These are phyloP conservation scores for Lutjanus campechanus DNA, from an alignment of 2,797 vertebrate species.

Conservation along the genomic window DNA sequence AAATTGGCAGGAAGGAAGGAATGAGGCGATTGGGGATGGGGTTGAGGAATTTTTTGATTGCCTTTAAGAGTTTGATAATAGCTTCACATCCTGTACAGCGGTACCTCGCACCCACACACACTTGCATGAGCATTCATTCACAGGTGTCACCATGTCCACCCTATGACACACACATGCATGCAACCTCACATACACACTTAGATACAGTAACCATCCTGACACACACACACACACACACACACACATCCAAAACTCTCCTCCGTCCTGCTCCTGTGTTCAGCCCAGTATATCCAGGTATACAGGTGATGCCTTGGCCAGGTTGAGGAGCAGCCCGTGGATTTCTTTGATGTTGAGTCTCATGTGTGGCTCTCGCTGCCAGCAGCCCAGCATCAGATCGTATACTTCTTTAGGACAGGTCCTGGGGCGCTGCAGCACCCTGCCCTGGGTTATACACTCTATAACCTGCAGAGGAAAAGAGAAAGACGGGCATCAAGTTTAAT, in stretches of 20 bases:
- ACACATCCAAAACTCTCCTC: constrained; percentile 31
- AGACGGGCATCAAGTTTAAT: constrained; percentile 16
- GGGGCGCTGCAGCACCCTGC: constrained; percentile 96
- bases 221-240: constrained; percentile 40
- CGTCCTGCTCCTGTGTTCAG: constrained; percentile 77
- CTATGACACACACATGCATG: constrained; percentile 39
- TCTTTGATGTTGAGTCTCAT: constrained; percentile 99
- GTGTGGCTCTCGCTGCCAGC: constrained; percentile 98
- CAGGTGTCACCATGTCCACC: constrained; percentile 54
- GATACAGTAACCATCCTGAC: constrained; percentile 44
- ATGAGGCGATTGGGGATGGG: constrained; percentile 49
- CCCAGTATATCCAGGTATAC: constrained; percentile 99
- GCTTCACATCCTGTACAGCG: constrained; percentile 75
- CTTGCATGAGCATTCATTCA: constrained; percentile 26
- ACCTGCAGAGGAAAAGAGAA: constrained; percentile 83
- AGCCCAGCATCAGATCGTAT: constrained; percentile 98
- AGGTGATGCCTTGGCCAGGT: constrained; percentile 97
- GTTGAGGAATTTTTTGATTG: constrained; percentile 81
- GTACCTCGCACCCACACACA: constrained; percentile 45
- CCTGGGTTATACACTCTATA: constrained; percentile 99
- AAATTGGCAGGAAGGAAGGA: constrained; percentile 55
- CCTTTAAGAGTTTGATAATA: constrained; percentile 85
- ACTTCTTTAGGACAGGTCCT: constrained; percentile 97
- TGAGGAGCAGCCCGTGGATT: constrained; percentile 95
- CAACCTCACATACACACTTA: constrained; percentile 50